These are phyloP conservation scores for Vulpes lagopus DNA, from an alignment of 2,113 vertebrate genomes.

Conservation along the genomic window DNA sequence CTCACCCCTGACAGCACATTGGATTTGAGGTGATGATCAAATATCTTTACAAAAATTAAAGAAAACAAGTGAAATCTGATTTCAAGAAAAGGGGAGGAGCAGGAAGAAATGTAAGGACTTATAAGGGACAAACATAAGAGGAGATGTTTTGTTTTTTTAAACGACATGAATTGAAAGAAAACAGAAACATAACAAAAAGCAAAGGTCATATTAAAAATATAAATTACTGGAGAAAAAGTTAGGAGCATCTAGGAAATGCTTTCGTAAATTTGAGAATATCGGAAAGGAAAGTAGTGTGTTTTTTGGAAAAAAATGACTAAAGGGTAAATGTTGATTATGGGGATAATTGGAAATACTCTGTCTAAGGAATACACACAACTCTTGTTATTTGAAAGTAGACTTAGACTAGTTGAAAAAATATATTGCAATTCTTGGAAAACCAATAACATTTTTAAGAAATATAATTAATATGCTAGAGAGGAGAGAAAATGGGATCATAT, in stretches of 20 bases:
- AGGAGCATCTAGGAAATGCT: background rate
- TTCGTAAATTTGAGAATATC: background rate
- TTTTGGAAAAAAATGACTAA: background rate
- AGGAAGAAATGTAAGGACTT: background rate
- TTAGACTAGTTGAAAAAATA: background rate
- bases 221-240: background rate
- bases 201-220: background rate
- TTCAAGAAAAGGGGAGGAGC: background rate
- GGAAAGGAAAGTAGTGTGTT: background rate
- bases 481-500: background rate
- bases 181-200: background rate
- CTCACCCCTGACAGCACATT: no score
- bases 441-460: background rate
- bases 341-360: background rate
- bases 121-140: background rate
- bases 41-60: background rate
- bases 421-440: background rate
- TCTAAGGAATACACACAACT: background rate
- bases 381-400: background rate
- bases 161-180: background rate
- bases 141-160: background rate
- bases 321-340: background rate
- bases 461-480: background rate
- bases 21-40: background rate
- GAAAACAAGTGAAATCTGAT: background rate